Evolutionary conservation across 1,140 invertebrate species (phyloP).

Genomic region (Diabrotica virgifera): DNA sequence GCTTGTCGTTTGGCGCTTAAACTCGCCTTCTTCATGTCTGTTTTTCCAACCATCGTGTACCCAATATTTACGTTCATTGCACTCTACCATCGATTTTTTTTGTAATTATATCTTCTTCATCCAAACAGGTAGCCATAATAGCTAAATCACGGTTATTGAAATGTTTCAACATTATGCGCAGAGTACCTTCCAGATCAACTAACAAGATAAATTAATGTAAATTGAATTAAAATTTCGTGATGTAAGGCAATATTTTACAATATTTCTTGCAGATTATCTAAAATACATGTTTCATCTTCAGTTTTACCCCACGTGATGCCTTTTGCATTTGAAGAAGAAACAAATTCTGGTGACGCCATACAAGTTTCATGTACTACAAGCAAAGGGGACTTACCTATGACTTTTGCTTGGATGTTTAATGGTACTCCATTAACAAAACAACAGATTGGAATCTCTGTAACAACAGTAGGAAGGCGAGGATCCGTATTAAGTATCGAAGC

Average conservation of each 20-base stretch:
- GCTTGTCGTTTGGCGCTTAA: no score
- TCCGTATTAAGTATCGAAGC: slow-evolving; percentile 73
- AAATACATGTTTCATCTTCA: slow-evolving; percentile 47
- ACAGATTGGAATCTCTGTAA: slow-evolving; percentile 27
- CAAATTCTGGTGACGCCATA: slow-evolving; percentile 46
- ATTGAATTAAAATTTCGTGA: no score
- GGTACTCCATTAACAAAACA: slow-evolving; percentile 36
- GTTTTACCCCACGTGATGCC: slow-evolving; percentile 63
- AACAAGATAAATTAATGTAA: no score
- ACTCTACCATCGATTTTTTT: no score
- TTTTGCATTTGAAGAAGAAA: slow-evolving; percentile 63
- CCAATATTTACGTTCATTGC: no score
- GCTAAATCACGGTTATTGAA: no score
- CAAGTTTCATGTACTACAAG: slow-evolving; percentile 40
- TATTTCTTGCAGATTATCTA: slow-evolving; percentile 58
- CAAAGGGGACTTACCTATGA: slow-evolving; percentile 39
- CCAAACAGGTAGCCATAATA: no score
- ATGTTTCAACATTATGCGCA: no score
- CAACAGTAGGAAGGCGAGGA: slow-evolving; percentile 64
- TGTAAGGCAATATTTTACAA: slow-evolving; percentile 63
- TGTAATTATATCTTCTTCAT: no score
- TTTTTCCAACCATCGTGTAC: no score
- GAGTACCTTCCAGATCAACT: no score
- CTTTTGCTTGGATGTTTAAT: slow-evolving; percentile 51
- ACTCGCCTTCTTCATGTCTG: no score